Conservation (phyloP, 2,797 vertebrate species). For the Orientallactaga sibirica region DNA sequence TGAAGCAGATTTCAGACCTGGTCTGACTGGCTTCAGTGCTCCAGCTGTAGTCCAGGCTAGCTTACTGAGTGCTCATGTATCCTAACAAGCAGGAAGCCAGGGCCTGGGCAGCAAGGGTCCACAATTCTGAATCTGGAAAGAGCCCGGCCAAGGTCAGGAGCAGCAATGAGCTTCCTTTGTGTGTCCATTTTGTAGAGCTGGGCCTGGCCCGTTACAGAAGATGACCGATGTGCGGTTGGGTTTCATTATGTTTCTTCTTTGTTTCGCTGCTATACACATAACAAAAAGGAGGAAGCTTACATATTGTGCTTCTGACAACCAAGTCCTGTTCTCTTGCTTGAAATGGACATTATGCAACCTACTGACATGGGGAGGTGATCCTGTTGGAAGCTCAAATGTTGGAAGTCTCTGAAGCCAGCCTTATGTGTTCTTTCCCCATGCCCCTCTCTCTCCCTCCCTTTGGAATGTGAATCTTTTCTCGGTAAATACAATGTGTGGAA, state of each 20-base stretch:
- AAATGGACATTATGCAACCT: neutral
- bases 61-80: neutral
- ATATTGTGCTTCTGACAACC: neutral
- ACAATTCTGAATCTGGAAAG: conserved; percentile 14
- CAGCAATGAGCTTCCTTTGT: neutral
- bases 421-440: neutral
- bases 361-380: neutral
- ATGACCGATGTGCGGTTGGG: neutral
- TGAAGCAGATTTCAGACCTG: conserved; percentile 32
- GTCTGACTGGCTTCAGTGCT: neutral
- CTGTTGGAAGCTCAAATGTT: neutral
- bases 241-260: neutral
- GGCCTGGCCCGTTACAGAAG: neutral
- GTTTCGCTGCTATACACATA: neutral
- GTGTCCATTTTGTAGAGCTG: neutral
- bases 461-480: neutral
- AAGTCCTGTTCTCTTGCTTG: neutral
- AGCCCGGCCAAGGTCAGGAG: neutral
- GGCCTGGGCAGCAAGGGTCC: neutral
- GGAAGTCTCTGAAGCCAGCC: neutral
- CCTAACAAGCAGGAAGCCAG: conserved; percentile 17
- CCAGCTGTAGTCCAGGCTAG: neutral
- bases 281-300: neutral
- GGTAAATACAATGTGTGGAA: neutral
- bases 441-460: neutral